Conservation (phyloP, 2,888 invertebrate genomes). For the Thumatha senex region DNA sequence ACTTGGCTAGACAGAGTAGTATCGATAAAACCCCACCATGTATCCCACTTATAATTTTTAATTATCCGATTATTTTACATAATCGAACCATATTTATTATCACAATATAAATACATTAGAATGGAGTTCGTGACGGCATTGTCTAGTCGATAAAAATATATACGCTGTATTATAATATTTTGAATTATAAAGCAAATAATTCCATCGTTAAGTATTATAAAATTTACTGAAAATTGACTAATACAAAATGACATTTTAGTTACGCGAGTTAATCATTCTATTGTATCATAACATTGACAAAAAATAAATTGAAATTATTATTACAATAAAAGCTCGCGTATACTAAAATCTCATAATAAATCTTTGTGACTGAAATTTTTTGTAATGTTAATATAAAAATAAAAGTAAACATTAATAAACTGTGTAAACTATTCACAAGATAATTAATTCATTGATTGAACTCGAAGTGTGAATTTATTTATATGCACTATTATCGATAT, state of each 20-base stretch:
- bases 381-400: conserved; percentile 5
- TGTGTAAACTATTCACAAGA: conserved; percentile 8
- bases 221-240: conserved; percentile 19
- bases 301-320: neutral
- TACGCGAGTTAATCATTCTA: conserved; percentile 12
- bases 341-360: conserved; percentile 8
- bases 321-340: conserved; percentile 13
- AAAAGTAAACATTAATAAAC: neutral
- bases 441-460: conserved; percentile 25
- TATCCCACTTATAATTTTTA: neutral
- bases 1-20: neutral
- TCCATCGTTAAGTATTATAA: neutral
- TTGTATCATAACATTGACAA: neutral
- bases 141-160: neutral
- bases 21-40: neutral
- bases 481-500: conserved; percentile 36
- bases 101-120: too few relatives aligned
- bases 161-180: neutral
- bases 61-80: neutral
- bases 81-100: too few relatives aligned
- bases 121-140: neutral
- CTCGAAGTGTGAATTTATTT: conserved; percentile 7
- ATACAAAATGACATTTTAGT: conserved; percentile 11
- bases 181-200: conserved; percentile 1
- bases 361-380: conserved; percentile 17